Conservation (phyloP, 2,113 vertebrate genomes). For the Picathartes gymnocephalus region DNA sequence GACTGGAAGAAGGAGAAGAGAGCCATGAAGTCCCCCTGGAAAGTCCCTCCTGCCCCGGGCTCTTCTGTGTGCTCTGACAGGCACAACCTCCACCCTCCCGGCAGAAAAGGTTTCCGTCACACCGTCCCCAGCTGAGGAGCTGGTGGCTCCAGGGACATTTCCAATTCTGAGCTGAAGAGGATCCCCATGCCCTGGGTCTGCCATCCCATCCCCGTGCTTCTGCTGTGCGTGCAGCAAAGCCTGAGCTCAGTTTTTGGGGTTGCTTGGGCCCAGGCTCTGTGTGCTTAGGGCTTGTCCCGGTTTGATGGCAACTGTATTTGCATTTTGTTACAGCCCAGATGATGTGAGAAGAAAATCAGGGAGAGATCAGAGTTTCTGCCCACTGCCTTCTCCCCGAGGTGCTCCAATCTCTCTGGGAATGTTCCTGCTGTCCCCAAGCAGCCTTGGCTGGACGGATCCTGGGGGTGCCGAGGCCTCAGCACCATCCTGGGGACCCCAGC, state of each 20-base stretch:
- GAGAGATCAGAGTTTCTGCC: background rate
- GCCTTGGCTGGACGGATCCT: background rate
- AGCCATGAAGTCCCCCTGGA: background rate
- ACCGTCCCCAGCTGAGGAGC: accelerated
- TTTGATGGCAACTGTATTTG: background rate
- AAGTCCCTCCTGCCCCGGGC: background rate
- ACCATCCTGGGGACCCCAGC: background rate
- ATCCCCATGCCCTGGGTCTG: background rate
- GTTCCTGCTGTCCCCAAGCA: accelerated
- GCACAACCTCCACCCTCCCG: accelerated
- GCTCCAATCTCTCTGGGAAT: background rate
- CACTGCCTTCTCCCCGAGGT: background rate
- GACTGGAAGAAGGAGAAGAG: background rate
- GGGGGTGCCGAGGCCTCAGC: accelerated
- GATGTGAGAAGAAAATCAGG: background rate
- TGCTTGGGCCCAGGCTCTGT: background rate
- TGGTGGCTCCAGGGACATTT: background rate
- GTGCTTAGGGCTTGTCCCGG: background rate
- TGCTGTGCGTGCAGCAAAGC: background rate
- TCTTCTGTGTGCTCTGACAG: background rate
- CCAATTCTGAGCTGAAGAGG: no score
- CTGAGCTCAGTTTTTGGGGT: background rate
- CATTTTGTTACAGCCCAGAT: background rate
- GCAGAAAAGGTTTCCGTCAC: background rate
- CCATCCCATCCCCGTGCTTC: background rate